Evolutionary conservation across 2,797 vertebrate species (phyloP).

Genomic region (Scarus forsteni): DNA sequence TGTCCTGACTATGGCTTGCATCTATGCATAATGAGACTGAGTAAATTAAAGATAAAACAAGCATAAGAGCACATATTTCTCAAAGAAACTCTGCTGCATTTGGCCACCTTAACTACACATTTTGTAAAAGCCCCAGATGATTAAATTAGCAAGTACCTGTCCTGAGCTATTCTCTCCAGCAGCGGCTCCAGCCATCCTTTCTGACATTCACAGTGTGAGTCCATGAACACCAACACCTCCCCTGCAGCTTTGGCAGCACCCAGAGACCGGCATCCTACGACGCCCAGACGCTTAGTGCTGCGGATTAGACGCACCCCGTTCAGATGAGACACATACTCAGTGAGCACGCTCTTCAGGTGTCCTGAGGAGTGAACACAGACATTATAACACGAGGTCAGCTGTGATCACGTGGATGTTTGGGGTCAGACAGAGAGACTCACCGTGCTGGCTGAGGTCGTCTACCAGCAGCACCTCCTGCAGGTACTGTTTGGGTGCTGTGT

Average conservation of each 20-base stretch:
- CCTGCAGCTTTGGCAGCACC: constrained; percentile 88
- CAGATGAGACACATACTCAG: constrained; percentile 87
- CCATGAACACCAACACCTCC: constrained; percentile 91
- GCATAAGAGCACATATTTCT: no score
- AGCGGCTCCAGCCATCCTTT: constrained; percentile 91
- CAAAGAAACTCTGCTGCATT: no score
- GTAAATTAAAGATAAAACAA: no score
- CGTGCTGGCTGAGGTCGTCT: constrained; percentile 89
- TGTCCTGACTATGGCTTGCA: no score
- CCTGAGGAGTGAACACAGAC: constrained; percentile 63
- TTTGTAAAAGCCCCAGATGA: neutral
- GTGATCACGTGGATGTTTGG: constrained; percentile 8
- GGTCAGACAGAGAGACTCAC: constrained; percentile 62
- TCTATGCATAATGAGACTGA: no score
- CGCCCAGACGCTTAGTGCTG: constrained; percentile 87
- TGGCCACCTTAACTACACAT: no score
- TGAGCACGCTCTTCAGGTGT: constrained; percentile 87
- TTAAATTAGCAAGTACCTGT: constrained; percentile 77
- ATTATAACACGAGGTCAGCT: neutral
- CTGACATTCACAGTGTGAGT: constrained; percentile 91
- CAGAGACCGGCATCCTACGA: constrained; percentile 85
- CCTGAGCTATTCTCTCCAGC: constrained; percentile 87
- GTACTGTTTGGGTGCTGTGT: constrained; percentile 81
- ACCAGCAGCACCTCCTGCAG: constrained; percentile 90
- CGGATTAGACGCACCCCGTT: constrained; percentile 88